Evolutionary conservation across 2,888 invertebrate species (phyloP).

Genomic region (Syritta pipiens): DNA sequence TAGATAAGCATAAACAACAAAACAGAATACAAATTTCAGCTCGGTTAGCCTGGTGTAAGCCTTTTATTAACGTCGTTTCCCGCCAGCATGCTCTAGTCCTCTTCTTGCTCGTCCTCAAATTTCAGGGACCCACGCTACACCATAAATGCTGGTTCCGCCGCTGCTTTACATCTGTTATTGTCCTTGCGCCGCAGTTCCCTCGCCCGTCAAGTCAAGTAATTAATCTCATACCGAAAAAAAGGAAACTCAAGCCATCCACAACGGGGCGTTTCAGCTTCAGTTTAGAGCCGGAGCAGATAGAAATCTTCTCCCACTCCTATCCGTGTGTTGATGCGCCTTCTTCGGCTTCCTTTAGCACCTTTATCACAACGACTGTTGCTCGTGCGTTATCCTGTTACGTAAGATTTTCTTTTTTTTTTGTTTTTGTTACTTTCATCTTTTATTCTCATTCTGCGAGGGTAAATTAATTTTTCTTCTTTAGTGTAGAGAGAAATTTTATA

Average conservation of each 20-base stretch:
- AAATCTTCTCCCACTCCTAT: slow-evolving; percentile 4
- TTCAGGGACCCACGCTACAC: too few species aligned
- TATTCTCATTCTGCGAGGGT: slow-evolving; percentile 34
- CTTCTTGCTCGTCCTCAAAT: too few species aligned
- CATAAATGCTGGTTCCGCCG: slow-evolving; percentile 6
- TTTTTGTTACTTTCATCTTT: slow-evolving; percentile 57
- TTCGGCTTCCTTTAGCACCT: background rate
- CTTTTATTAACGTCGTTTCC: slow-evolving; percentile 12
- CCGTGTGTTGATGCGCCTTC: background rate
- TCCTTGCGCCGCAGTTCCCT: background rate
- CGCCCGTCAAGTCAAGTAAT: slow-evolving; percentile 29
- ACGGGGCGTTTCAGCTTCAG: slow-evolving; percentile 17
- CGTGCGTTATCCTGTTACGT: slow-evolving; percentile 14
- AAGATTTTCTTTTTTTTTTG: background rate
- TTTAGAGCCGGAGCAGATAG: slow-evolving; percentile 21
- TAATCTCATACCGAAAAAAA: slow-evolving; percentile 23
- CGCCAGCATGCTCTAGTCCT: background rate
- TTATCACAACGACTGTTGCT: slow-evolving; percentile 22
- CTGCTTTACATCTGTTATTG: slow-evolving; percentile 25
- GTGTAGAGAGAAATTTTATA: slow-evolving; percentile 34
- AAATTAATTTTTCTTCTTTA: slow-evolving; percentile 53
- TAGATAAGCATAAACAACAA: slow-evolving; percentile 25
- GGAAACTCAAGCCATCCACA: slow-evolving; percentile 4
- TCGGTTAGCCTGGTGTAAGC: slow-evolving; percentile 14
- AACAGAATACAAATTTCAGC: slow-evolving; percentile 18